A percentile compares a stretch with the other conserved stretches of the same genome.
Conservation (phyloP, 2,797 vertebrate genomes). For the Ctenosaura bakeri region DNA sequence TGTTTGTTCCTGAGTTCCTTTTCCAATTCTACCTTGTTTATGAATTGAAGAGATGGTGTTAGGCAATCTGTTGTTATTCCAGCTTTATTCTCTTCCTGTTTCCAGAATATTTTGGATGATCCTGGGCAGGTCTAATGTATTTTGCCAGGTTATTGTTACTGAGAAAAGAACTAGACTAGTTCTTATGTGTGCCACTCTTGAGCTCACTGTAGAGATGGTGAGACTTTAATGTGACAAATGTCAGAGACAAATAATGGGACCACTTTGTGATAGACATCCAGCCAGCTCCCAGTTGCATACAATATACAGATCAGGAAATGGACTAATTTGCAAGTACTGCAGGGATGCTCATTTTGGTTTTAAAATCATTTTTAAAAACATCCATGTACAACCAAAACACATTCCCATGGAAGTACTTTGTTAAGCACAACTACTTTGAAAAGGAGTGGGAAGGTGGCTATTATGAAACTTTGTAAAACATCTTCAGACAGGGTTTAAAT, state of each 20-base stretch:
- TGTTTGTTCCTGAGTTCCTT: neutral
- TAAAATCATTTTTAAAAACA: neutral
- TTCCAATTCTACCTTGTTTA: neutral
- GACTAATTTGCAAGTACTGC: neutral
- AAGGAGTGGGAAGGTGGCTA: neutral
- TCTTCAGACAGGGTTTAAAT: neutral
- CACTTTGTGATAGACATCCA: neutral
- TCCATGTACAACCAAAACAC: neutral
- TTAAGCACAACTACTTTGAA: neutral
- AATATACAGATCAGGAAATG: neutral
- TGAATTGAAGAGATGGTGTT: neutral
- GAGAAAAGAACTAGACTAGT: neutral
- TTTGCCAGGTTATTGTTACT: neutral
- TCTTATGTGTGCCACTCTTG: neutral
- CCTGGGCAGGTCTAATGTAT: neutral
- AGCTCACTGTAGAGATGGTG: neutral
- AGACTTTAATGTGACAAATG: neutral
- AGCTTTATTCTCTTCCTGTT: neutral
- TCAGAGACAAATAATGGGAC: neutral
- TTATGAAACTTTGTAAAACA: constrained; percentile 13
- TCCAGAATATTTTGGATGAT: neutral
- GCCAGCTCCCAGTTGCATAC: too few relatives aligned
- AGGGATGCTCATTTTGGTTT: neutral
- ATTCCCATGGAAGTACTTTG: neutral
- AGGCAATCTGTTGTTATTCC: neutral